Evolutionary conservation across 2,888 invertebrate species (phyloP), one percentile per base, ranked within the genome.

Genomic region (Dryomyza anilis): DNA sequence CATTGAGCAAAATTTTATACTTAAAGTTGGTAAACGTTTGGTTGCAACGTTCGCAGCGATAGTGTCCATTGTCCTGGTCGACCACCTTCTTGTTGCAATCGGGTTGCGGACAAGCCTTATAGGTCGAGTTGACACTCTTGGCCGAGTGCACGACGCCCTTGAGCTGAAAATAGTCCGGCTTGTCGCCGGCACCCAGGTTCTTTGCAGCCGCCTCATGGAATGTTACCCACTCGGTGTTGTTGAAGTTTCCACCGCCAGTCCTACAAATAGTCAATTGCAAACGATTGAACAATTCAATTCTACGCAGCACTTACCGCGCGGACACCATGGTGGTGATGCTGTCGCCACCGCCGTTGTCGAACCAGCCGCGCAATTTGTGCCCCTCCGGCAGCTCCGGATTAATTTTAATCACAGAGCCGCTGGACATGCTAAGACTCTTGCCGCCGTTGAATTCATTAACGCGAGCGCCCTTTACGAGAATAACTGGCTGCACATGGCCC

Each of bases 1-100:
- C 95, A 76, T 87, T 87, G 25, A 94, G 82, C 61, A 98, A 85
- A 70, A 96, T 84, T 48, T 97, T 87, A 84, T 94, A 95, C 77
- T 94, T 94, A 82, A 90, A 98, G 72, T 91, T 91, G 0, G 92
- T 89, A 79, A 87, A 93, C 70, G 94, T 94, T 62, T 89, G 86
- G 76, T 91, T 89, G 81, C 99, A 99, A 83, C 98, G 98, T 81
- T 98, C 98, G 83, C 99, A 99, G 60, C 95, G 87, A 83, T 89
- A 98, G 78, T 90, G 86, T 0, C 94, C 95, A 76, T 95, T 95
- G 69, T 91, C 91, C 76, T 91, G 88, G 81, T 98, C 96, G 8
- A 95, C 85, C 0, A 98, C 86, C 83, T 99, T 99, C 84, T 99
- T 99, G 81, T 97, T 96, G 83, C 99, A 99, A 59, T 89, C 89